Evolutionary conservation across 2,113 vertebrate species (phyloP).

Genomic region (Gymnogyps californianus): DNA sequence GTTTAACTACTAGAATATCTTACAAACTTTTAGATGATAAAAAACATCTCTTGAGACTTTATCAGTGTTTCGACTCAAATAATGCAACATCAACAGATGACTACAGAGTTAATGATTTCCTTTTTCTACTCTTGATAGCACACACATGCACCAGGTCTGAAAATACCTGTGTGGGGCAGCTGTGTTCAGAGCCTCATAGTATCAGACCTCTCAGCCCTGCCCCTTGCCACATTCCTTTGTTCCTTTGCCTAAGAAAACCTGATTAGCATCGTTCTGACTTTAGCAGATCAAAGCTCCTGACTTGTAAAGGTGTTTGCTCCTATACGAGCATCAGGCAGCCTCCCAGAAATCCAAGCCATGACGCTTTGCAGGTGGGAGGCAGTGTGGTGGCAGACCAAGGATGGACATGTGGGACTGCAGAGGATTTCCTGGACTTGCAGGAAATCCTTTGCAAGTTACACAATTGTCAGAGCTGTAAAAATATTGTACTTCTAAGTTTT

Average conservation of each 20-base stretch:
- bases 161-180: not conserved
- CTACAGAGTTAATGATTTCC: not conserved
- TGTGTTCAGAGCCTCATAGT: not conserved
- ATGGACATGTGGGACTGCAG: not conserved
- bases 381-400: not conserved
- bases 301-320: not conserved
- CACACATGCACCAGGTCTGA: not conserved
- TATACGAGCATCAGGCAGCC: not conserved
- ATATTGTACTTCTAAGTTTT: not conserved
- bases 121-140: not conserved
- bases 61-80: not conserved
- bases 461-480: not conserved
- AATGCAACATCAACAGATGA: not conserved
- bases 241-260: not conserved
- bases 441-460: not conserved
- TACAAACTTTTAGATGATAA: not conserved
- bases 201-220: not conserved
- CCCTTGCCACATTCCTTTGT: not conserved
- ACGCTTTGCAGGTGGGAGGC: not conserved
- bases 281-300: not conserved
- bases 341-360: not conserved
- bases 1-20: not conserved
- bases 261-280: rapidly evolving
- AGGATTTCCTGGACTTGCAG: not conserved
- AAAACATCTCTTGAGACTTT: not conserved